Evolutionary conservation across 2,797 vertebrate genomes (phyloP).

Genomic region (Sarcoramphus papa): DNA sequence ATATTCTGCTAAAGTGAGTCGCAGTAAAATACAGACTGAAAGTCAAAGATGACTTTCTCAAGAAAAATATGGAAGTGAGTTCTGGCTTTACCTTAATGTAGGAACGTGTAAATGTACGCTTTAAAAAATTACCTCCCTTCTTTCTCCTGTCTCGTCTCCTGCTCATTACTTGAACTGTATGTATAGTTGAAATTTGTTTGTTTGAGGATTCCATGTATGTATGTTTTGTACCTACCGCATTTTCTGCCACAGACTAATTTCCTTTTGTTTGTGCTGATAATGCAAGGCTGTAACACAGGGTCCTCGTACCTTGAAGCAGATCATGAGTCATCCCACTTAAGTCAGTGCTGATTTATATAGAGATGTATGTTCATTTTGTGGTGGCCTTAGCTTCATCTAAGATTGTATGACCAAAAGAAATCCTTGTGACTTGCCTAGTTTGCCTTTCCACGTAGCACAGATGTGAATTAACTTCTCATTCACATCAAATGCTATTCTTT

Average conservation of each 20-base stretch:
- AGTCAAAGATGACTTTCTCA: neutral
- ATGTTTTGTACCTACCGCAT: neutral
- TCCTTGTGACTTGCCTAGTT: neutral
- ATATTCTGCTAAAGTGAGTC: neutral
- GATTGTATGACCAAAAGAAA: neutral
- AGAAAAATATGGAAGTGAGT: neutral
- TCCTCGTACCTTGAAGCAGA: neutral
- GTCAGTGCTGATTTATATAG: neutral
- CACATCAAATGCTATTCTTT: neutral
- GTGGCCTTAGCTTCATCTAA: neutral
- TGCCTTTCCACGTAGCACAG: neutral
- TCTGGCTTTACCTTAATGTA: neutral
- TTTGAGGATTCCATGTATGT: neutral
- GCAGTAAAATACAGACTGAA: neutral
- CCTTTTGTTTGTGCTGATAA: neutral
- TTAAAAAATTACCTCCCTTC: neutral
- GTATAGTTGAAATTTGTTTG: neutral
- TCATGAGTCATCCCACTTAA: neutral
- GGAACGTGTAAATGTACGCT: neutral
- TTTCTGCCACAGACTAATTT: neutral
- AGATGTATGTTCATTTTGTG: neutral
- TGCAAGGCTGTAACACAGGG: neutral
- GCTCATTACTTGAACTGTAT: neutral
- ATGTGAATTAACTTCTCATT: neutral
- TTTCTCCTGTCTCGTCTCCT: neutral